A percentile compares a stretch with the other conserved stretches of the same genome.
These are phyloP conservation scores for Cataglyphis rosenhaueri DNA, from an alignment of 2,888 invertebrate genomes.

Conservation along the genomic window DNA sequence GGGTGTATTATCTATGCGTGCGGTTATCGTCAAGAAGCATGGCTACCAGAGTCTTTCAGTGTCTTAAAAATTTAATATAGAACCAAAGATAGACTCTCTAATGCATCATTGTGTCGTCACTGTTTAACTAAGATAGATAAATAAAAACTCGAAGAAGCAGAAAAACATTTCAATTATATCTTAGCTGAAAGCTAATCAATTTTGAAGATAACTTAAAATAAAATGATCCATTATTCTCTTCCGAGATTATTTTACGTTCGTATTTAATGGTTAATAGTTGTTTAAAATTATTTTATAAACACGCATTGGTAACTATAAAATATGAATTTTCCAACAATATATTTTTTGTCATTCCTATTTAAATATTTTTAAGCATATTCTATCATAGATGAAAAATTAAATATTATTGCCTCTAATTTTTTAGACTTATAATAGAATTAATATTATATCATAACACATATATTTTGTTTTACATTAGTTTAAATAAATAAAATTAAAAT, in stretches of 20 bases:
- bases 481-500: no score
- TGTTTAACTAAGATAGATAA: constrained; percentile 57
- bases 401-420: not conserved
- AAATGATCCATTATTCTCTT: not conserved
- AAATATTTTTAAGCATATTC: not conserved
- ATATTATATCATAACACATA: not conserved
- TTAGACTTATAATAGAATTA: not conserved
- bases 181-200: constrained; percentile 7
- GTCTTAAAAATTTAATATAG: constrained; percentile 36
- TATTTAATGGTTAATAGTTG: not conserved
- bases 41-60: constrained; percentile 6
- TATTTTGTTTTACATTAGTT: not conserved
- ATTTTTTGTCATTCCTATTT: not conserved
- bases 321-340: not conserved
- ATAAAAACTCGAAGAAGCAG: constrained; percentile 22
- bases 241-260: not conserved
- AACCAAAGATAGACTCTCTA: constrained; percentile 16
- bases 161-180: constrained; percentile 27
- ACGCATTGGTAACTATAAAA: not conserved
- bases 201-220: not conserved
- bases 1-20: not conserved
- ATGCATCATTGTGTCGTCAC: constrained; percentile 46
- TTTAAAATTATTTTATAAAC: no score
- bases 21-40: constrained; percentile 24
- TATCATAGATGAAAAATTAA: not conserved